A percentile compares a stretch with the other conserved stretches of the same genome.
phyloP scores from a whole-genome alignment of 1,140 invertebrate species.

The Trichonephila clavipes region DNA sequence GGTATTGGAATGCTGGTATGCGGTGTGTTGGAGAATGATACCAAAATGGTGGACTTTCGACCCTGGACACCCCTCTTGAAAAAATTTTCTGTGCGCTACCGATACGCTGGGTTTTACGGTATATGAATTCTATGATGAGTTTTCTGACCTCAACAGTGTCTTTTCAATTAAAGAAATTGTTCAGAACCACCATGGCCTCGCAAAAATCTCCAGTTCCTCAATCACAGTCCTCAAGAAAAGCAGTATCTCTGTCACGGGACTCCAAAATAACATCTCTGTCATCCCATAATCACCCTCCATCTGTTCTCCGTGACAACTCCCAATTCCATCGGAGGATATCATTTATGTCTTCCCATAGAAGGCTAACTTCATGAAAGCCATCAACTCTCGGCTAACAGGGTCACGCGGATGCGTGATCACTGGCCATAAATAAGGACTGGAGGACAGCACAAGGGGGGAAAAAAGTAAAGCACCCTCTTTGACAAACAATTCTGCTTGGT shows the following conservation, averaged over 20 bases:
- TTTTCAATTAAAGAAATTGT: no score
- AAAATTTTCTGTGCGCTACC: no score
- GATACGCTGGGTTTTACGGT: no score
- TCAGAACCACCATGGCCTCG: no score
- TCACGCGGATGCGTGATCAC: slow-evolving; percentile 19
- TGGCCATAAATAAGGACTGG: not conserved
- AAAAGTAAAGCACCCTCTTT: not conserved
- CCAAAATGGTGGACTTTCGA: no score
- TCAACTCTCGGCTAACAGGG: not conserved
- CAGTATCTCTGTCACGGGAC: not conserved
- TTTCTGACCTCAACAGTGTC: no score
- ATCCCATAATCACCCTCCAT: not conserved
- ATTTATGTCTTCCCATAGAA: not conserved
- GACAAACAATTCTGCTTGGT: not conserved
- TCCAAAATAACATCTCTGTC: not conserved
- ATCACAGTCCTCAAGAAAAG: not conserved
- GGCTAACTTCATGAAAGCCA: not conserved
- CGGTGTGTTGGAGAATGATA: no score
- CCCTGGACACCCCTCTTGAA: no score
- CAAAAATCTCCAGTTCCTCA: not conserved
- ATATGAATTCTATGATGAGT: no score
- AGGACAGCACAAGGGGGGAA: not conserved
- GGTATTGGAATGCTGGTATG: no score
- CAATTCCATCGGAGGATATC: not conserved
- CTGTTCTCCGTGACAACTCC: not conserved